phyloP scores from a whole-genome alignment of 2,113 vertebrate species.

The Tachuris rubrigastra region DNA sequence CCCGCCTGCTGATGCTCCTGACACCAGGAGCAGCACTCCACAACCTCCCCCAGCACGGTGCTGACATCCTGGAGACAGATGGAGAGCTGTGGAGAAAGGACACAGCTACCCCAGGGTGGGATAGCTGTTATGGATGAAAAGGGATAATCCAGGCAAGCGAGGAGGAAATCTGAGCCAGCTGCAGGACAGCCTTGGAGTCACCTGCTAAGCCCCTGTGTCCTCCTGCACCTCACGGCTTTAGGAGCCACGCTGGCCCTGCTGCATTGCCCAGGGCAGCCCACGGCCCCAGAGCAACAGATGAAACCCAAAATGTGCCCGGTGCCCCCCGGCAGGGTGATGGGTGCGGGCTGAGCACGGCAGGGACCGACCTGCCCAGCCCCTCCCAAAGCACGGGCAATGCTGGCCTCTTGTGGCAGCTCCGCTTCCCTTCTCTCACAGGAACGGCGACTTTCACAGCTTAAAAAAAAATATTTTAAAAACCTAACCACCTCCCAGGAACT shows the following conservation, averaged over 20 bases:
- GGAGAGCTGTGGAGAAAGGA: neutral
- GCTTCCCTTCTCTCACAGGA: fast-evolving
- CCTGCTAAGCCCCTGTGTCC: fast-evolving
- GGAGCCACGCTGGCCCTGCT: neutral
- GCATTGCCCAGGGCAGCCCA: neutral
- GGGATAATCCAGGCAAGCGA: fast-evolving
- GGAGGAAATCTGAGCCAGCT: fast-evolving
- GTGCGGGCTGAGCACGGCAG: fast-evolving
- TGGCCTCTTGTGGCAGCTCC: slow-evolving; percentile 38
- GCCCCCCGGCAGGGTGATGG: neutral
- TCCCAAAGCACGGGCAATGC: neutral
- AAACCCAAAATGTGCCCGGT: neutral
- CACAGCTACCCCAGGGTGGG: fast-evolving
- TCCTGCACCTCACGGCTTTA: fast-evolving
- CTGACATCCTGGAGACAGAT: fast-evolving
- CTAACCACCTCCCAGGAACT: neutral
- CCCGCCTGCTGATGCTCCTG: neutral
- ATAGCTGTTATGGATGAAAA: fast-evolving
- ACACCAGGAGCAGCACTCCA: neutral
- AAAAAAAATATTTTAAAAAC: too few relatives aligned
- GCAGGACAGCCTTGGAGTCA: neutral
- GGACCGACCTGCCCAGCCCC: neutral
- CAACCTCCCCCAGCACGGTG: fast-evolving
- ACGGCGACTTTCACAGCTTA: fast-evolving
- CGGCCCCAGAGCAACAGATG: fast-evolving